Percentiles rank a stretch among this genome's conserved stretches.
phyloP scores from a whole-genome alignment of 2,888 invertebrate genomes.

The Alloscopus bannaensis region DNA sequence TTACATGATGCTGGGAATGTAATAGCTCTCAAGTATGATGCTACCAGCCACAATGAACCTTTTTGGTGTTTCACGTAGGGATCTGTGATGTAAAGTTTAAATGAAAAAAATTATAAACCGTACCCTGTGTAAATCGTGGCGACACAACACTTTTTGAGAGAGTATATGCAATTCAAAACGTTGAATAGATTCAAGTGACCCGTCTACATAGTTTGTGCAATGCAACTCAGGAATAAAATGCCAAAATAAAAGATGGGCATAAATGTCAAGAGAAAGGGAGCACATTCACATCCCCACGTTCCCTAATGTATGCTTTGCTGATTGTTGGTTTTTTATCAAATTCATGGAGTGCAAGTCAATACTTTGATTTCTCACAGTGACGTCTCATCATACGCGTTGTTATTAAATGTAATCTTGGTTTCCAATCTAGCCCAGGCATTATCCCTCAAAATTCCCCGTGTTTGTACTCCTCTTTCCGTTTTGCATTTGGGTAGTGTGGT shows the following conservation, averaged over 20 bases:
- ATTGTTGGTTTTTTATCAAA: slow-evolving; percentile 52
- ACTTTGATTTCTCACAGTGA: slow-evolving; percentile 45
- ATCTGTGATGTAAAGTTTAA: slow-evolving; percentile 48
- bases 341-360: slow-evolving; percentile 51
- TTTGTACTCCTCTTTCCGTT: no score
- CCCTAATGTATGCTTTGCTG: slow-evolving; percentile 20
- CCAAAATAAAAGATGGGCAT: slow-evolving; percentile 42
- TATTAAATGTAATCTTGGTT: slow-evolving; percentile 49
- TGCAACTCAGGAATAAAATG: slow-evolving; percentile 31
- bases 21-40: slow-evolving; percentile 51
- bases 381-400: slow-evolving; percentile 36
- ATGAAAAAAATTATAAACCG: no score
- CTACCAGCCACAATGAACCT: background rate
- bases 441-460: background rate
- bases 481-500: no score
- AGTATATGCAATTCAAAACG: no score
- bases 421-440: background rate
- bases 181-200: no score
- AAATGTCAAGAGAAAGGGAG: slow-evolving; percentile 39
- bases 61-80: background rate
- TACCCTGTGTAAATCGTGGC: no score
- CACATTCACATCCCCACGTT: slow-evolving; percentile 13
- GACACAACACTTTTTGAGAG: no score
- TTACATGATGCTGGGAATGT: slow-evolving; percentile 56
- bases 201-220: no score